Conservation (phyloP, 2,888 invertebrate species). For the Nomada hirtipes region DNA sequence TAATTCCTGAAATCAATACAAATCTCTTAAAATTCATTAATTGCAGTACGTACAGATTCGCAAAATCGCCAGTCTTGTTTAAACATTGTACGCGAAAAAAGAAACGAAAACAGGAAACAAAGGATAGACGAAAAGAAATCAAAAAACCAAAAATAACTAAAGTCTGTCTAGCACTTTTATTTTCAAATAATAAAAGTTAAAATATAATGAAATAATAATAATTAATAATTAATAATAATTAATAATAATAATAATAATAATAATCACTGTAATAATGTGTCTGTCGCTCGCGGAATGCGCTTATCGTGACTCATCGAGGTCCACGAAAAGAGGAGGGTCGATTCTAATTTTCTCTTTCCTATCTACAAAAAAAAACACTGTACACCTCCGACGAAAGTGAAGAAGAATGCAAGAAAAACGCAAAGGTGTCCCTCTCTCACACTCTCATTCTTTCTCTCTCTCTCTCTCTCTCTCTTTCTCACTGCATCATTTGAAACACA, state of each 20-base stretch:
- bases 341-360: constrained; percentile 35
- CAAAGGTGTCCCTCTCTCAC: constrained; percentile 17
- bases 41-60: background rate
- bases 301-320: constrained; percentile 38
- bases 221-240: constrained; percentile 72
- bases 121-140: constrained; percentile 55
- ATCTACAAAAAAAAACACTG: constrained; percentile 55
- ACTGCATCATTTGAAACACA: background rate
- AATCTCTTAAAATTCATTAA: background rate
- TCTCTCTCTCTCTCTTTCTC: background rate
- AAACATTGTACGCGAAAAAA: background rate
- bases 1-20: background rate
- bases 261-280: constrained; percentile 68
- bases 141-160: constrained; percentile 74
- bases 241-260: constrained; percentile 73
- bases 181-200: constrained; percentile 83
- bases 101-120: constrained; percentile 28
- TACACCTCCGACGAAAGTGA: constrained; percentile 40
- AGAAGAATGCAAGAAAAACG: constrained; percentile 12
- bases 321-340: constrained; percentile 37
- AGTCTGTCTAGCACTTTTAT: constrained; percentile 82
- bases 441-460: background rate
- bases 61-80: background rate
- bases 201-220: constrained; percentile 82
- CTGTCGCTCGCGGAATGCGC: constrained; percentile 55